These are phyloP conservation scores for Centropus unirufus DNA, from an alignment of 2,113 vertebrate genomes.

Conservation along the genomic window DNA sequence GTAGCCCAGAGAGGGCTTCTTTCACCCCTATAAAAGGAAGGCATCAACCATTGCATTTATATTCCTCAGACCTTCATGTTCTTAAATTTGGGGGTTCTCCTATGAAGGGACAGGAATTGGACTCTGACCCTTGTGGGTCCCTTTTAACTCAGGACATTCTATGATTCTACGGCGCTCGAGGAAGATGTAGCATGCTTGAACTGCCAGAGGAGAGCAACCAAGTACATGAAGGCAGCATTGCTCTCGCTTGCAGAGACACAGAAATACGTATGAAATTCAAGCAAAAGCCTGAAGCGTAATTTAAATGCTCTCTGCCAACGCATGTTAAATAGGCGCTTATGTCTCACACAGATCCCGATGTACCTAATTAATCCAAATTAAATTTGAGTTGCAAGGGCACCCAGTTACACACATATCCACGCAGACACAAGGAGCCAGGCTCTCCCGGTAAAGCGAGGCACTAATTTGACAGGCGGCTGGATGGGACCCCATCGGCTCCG, in stretches of 20 bases:
- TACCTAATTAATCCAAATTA: conserved; percentile 25
- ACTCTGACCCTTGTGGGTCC: too few species aligned
- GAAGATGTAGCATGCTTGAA: background rate
- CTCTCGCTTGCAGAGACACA: background rate
- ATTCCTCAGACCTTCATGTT: background rate
- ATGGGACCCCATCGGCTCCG: background rate
- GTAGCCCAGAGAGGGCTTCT: background rate
- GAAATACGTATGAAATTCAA: background rate
- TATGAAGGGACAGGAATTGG: too few species aligned
- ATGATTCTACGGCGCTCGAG: background rate
- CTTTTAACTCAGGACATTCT: too few species aligned
- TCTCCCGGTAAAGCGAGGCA: background rate
- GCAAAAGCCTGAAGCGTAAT: background rate
- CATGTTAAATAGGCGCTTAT: conserved; percentile 1
- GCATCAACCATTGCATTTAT: background rate
- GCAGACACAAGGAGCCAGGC: background rate
- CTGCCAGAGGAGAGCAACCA: background rate
- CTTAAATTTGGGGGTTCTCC: too few species aligned
- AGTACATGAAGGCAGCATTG: background rate
- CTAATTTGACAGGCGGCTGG: background rate
- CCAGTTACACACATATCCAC: background rate
- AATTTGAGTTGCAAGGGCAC: background rate
- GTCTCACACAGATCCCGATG: background rate
- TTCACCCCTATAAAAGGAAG: background rate
- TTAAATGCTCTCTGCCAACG: background rate